These are phyloP conservation scores for Amphibalanus amphitrite DNA, from an alignment of 1,140 invertebrate species.

Conservation along the genomic window DNA sequence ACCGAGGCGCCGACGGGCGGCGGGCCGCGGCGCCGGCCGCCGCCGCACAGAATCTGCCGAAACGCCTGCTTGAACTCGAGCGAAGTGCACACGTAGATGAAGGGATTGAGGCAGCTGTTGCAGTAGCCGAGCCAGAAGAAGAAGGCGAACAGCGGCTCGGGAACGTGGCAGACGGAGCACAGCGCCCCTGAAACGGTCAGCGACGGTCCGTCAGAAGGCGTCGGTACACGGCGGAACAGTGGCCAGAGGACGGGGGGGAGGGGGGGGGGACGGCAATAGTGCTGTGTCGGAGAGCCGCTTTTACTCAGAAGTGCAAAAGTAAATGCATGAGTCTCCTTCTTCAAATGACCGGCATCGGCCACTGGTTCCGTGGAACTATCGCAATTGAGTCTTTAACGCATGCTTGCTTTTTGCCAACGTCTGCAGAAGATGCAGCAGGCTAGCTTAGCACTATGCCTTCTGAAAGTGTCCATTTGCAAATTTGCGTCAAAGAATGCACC, in stretches of 20 bases:
- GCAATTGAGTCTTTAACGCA: too few relatives aligned
- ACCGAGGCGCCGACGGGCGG: too few relatives aligned
- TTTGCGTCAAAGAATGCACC: too few relatives aligned
- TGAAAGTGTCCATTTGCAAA: too few relatives aligned
- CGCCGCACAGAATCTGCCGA: constrained; percentile 26
- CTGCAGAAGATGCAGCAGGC: too few relatives aligned
- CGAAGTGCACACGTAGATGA: constrained; percentile 44
- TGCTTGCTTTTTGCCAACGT: too few relatives aligned
- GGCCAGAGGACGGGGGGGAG: not conserved
- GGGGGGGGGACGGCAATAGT: not conserved
- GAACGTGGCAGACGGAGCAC: constrained; percentile 28
- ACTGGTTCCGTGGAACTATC: too few relatives aligned
- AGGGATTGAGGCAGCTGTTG: constrained; percentile 50
- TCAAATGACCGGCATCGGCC: too few relatives aligned
- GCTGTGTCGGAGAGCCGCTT: too few relatives aligned
- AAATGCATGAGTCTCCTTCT: too few relatives aligned
- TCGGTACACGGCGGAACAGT: constrained; percentile 41
- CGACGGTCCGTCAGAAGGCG: not conserved
- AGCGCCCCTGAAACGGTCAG: constrained; percentile 26
- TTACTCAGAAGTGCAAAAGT: too few relatives aligned
- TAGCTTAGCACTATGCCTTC: too few relatives aligned
- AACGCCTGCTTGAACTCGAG: constrained; percentile 38
- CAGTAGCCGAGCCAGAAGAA: constrained; percentile 51
- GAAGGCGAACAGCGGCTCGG: constrained; percentile 31
- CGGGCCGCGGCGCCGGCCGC: constrained; percentile 8